A percentile compares a stretch with the other conserved stretches of the same genome.
Evolutionary conservation across 1,140 invertebrate genomes (phyloP).

Genomic region (Protaetia brevitarsis): DNA sequence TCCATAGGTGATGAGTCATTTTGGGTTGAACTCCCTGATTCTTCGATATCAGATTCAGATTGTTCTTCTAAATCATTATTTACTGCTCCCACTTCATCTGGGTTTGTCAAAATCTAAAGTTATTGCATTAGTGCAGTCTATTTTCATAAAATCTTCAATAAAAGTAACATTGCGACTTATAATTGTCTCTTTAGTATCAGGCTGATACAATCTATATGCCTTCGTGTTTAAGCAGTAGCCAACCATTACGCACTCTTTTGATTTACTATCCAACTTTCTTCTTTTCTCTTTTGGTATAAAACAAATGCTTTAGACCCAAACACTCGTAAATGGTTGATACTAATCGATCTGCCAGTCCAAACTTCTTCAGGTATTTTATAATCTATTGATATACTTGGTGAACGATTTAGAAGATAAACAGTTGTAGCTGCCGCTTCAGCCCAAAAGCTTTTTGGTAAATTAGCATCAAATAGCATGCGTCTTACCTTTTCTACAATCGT

Average conservation of each 20-base stretch:
- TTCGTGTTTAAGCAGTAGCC: constrained; percentile 17
- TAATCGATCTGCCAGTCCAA: constrained; percentile 28
- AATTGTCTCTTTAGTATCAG: background rate
- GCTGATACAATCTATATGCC: too few species aligned
- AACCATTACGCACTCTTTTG: constrained; percentile 8
- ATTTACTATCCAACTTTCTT: constrained; percentile 20
- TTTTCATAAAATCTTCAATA: too few species aligned
- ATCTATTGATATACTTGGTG: constrained; percentile 27
- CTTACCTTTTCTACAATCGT: constrained; percentile 46
- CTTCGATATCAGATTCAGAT: too few species aligned
- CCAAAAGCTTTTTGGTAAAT: constrained; percentile 40
- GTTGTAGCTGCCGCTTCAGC: constrained; percentile 40
- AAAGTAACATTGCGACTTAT: background rate
- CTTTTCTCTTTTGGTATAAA: constrained; percentile 22
- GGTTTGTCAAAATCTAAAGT: too few species aligned
- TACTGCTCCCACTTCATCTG: background rate
- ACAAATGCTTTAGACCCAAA: constrained; percentile 25
- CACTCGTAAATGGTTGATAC: constrained; percentile 28
- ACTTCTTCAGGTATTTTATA: constrained; percentile 35
- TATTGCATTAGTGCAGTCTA: too few species aligned
- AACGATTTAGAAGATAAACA: constrained; percentile 38
- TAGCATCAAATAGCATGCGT: constrained; percentile 35
- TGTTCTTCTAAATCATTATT: background rate
- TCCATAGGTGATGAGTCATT: too few species aligned
- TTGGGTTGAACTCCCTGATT: too few species aligned